A percentile compares a stretch with the other conserved stretches of the same genome.
phyloP scores from a whole-genome alignment of 2,797 vertebrate species.

The Acanthurus tractus region DNA sequence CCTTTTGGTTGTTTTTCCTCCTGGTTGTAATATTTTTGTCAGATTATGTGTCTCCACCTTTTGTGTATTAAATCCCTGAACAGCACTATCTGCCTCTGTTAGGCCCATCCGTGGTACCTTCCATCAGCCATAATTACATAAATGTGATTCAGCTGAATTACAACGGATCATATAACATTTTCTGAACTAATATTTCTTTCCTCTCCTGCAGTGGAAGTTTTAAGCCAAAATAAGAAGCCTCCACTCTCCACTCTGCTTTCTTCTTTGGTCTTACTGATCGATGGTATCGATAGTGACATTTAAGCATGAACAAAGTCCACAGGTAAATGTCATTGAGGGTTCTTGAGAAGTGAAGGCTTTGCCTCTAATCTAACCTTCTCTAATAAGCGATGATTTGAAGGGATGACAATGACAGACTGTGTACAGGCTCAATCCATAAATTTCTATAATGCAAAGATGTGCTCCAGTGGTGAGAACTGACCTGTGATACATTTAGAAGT shows the following conservation, averaged over 20 bases:
- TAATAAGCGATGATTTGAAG: conserved; percentile 67
- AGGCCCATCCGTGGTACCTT: too few species aligned
- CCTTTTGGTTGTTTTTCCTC: too few species aligned
- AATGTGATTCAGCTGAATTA: conserved; percentile 19
- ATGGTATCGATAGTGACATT: conserved; percentile 70
- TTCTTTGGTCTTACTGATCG: conserved; percentile 48
- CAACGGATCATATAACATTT: conserved; percentile 6
- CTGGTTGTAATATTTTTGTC: too few species aligned
- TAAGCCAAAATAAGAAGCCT: conserved; percentile 27
- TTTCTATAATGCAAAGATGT: conserved; percentile 75
- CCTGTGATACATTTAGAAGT: conserved; percentile 69
- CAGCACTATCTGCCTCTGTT: too few species aligned
- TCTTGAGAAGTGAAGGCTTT: conserved; percentile 48
- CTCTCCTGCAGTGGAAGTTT: conserved; percentile 18
- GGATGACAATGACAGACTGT: conserved; percentile 62
- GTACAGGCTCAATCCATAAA: conserved; percentile 65
- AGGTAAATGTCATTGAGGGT: conserved; percentile 67
- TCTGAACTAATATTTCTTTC: conserved; percentile 1
- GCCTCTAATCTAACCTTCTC: conserved; percentile 51
- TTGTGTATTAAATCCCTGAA: too few species aligned
- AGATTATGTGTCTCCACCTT: too few species aligned
- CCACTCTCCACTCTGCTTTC: conserved; percentile 16
- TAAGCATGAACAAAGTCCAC: conserved; percentile 61
- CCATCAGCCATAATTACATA: background rate
- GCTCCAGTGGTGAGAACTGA: conserved; percentile 72